Evolutionary conservation across 2,888 invertebrate genomes (phyloP), one percentile per base, ranked within the genome.

Genomic region (Melanotus villosus): DNA sequence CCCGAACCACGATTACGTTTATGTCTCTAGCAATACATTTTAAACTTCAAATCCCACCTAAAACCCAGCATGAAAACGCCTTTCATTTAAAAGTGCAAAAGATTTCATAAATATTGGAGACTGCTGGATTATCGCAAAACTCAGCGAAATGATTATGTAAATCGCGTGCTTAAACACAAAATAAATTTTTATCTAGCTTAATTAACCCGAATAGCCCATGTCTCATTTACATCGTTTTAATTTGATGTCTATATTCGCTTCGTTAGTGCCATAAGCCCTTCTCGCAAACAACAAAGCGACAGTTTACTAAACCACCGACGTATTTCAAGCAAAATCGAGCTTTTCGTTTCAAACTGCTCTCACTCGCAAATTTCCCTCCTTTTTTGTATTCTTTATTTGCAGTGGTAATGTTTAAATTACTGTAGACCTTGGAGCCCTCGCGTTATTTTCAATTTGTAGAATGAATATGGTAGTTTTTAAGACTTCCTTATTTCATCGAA

Each of bases 21-120:
- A 47, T 47, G 19, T 47, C 47, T 47, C 23, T 21, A 21, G 47
- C 23, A 23, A 47, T 47, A 47, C 47, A 14, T 47, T 47, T 14
- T 47, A 9, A 43, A 26, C 47, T 19, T 47, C 47, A 26, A 47
- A 47, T 21, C 47, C 47, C 23, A 47, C 19, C 18, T 52, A 52
- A 52, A n/a, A 50, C 16, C 19, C 26, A 52, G 52, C 32, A 32
- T 10, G 34, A 32, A 32, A 32, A 32, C 9, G 34, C 36, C 12
- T 23, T 54, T 38, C 36, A 56, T 56, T 56, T 56, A 56, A 56
- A 56, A 52, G 30, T 52, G 52, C 26, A 12, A 26, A 43, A 54
- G 56, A 56, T 56, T 38, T 56, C 56, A 38, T 56, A 56, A 56
- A 56, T 56, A 56, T 56, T n/a, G 38, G 38, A 21, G 16, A 54